These are phyloP conservation scores for Drosophila parabipectinata DNA, from an alignment of 1,140 invertebrate species.

Conservation along the genomic window DNA sequence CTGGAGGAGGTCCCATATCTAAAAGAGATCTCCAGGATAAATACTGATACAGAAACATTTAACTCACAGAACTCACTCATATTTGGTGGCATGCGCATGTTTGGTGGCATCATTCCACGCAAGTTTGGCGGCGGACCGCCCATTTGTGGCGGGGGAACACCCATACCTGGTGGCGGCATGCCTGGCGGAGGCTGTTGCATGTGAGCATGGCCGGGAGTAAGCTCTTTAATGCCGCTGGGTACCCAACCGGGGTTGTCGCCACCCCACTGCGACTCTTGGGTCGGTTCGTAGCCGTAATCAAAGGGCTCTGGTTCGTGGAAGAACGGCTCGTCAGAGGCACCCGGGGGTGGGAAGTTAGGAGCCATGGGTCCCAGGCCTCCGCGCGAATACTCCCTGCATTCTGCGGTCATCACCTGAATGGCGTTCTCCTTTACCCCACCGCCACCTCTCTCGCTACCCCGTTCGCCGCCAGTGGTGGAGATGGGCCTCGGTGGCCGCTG, in stretches of 20 bases:
- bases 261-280: slow-evolving; percentile 89
- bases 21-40: background rate
- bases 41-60: background rate
- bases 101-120: slow-evolving; percentile 74
- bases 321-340: slow-evolving; percentile 86
- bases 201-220: slow-evolving; percentile 85
- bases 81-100: slow-evolving; percentile 75
- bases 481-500: slow-evolving; percentile 69
- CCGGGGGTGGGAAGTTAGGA: slow-evolving; percentile 85
- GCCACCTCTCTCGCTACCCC: slow-evolving; percentile 55
- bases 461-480: slow-evolving; percentile 48
- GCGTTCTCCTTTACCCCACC: slow-evolving; percentile 89
- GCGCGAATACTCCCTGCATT: slow-evolving; percentile 92
- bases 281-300: slow-evolving; percentile 89
- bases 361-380: slow-evolving; percentile 87
- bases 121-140: slow-evolving; percentile 70
- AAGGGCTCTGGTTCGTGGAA: slow-evolving; percentile 88
- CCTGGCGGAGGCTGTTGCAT: slow-evolving; percentile 75
- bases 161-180: slow-evolving; percentile 83
- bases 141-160: slow-evolving; percentile 82
- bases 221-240: slow-evolving; percentile 87
- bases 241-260: slow-evolving; percentile 86
- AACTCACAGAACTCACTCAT: slow-evolving; percentile 46
- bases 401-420: slow-evolving; percentile 94
- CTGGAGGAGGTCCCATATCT: slow-evolving; percentile 77